Evolutionary conservation across 2,797 vertebrate species (phyloP).

Genomic region (Poecile montanus): DNA sequence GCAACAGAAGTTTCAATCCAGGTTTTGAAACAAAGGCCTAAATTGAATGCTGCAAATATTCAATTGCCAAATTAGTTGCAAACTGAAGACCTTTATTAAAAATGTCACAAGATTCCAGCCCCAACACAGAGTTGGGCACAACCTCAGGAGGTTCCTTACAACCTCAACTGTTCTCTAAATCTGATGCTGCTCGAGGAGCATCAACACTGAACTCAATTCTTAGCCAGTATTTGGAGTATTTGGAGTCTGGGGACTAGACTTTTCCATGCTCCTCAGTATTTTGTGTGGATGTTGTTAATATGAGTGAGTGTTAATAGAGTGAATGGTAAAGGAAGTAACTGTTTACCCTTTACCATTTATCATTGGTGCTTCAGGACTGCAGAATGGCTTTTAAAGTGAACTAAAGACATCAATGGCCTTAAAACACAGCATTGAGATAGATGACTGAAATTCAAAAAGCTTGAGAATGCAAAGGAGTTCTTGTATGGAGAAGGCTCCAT

Average conservation of each 20-base stretch:
- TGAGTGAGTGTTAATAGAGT: neutral
- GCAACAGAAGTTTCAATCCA: neutral
- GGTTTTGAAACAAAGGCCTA: neutral
- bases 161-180: rapidly evolving
- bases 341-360: neutral
- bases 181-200: neutral
- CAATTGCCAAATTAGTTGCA: neutral
- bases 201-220: neutral
- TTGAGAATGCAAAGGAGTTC: neutral
- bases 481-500: neutral
- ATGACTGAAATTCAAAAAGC: neutral
- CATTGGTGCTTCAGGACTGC: neutral
- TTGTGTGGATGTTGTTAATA: neutral
- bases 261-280: neutral
- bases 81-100: neutral
- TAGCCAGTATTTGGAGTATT: neutral
- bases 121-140: neutral
- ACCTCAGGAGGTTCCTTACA: neutral
- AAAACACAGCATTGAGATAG: neutral
- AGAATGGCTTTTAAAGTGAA: neutral
- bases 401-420: neutral
- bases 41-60: neutral
- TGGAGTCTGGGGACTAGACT: neutral
- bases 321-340: neutral
- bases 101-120: neutral